Evolutionary conservation across 2,113 vertebrate species (phyloP), one percentile per base, ranked within the genome.

Genomic region (Leptodactylus fuscus): DNA sequence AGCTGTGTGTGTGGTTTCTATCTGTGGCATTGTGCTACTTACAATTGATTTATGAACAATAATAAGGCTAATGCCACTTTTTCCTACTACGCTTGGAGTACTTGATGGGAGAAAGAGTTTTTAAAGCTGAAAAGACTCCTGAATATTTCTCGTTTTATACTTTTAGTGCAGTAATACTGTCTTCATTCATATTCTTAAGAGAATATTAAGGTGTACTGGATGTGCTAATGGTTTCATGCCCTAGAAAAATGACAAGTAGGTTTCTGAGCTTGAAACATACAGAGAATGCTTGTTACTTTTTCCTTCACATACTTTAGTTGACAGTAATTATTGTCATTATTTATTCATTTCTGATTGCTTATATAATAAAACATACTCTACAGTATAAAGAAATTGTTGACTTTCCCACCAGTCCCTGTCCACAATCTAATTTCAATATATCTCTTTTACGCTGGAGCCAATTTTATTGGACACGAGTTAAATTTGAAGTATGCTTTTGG

Each of bases 101-200:
- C 29, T 62, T 16, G 24, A 11, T 4, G 29, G 3, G 29, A 0
- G 49, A 11, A 11, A 58, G n/a, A 4, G 4, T 53, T 48, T 48
- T 48, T 12, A n/a, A n/a, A n/a, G n/a, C n/a, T n/a, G n/a, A n/a
- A n/a, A n/a, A n/a, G n/a, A n/a, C n/a, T n/a, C n/a, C n/a, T n/a
- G n/a, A n/a, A n/a, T n/a, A n/a, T n/a, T n/a, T n/a, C n/a, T n/a
- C n/a, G n/a, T n/a, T n/a, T n/a, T n/a, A n/a, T n/a, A n/a, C 13
- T 27, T 58, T 62, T 1, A 62, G 7, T 62, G 58, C 58, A 62
- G 9, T 62, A 13, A 62, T 62, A 24, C 58, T 62, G 58, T 29
- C n/a, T 62, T n/a, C n/a, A 62, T 62, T 29, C 58, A 29, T 62
- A 62, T n/a, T n/a, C 58, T 62, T 62, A 27, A 62, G 58, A 62